Base-by-base conservation (phyloP, 2,113 vertebrate genomes). In the Centropristis striata region DNA sequence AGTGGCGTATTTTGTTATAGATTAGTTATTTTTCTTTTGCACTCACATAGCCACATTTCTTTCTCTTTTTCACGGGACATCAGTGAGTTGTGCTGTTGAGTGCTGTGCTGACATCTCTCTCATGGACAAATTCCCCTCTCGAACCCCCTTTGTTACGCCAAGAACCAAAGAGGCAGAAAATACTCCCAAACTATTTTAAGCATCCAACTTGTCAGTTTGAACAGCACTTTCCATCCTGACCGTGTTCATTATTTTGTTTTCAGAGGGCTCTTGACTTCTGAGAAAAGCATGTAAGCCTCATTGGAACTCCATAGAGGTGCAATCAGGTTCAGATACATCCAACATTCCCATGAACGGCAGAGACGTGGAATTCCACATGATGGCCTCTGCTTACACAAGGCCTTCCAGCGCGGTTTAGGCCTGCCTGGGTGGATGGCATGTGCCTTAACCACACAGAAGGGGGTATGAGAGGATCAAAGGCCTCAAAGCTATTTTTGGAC, bases 351-450 rank as follows among this genome's bases (percentile, higher is more conserved):
- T 82, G 81, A 93, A 79, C 75, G 36, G 78, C 86, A 83, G 77
- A 89, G 83, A 92, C 72, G 67, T 80, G 88, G 90, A 91, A 92
- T 93, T 94, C 92, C 90, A 94, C 85, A 88, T 75, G 46, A 78
- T 80, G 88, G 89, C 86, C 89, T 86, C 75, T 91, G 92, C 90
- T 93, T 92, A 93, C 86, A 93, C 90, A 91, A 90, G 86, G 87
- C 81, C 85, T 93, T 90, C 87, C 87, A 91, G 87, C 64, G 79
- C 64, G 86, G 87, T 92, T 91, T 84, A 89, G 87, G 86, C 90
- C 88, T 72, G 86, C 87, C 85, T 92, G 90, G 92, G 75, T 90
- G 86, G 90, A 92, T 90, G 92, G 92, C 90, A 90, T 93, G 92
- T 81, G 71, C 74, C 81, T 74, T 66, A 90, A 93, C 93, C 86